Evolutionary conservation across 2,113 vertebrate species (phyloP).

Genomic region (Brachypodius melanocephalos): DNA sequence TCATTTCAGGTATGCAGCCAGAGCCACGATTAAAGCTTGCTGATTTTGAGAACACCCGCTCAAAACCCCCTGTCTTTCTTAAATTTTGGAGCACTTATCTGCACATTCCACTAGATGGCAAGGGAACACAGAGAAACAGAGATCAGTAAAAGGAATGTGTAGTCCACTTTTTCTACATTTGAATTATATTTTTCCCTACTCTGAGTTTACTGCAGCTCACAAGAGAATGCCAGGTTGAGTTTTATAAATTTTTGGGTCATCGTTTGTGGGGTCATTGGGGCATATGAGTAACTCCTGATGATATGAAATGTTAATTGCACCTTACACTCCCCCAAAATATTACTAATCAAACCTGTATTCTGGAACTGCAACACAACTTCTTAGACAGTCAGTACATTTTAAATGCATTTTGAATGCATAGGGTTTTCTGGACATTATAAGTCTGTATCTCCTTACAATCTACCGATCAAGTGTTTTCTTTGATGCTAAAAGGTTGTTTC

Average conservation of each 20-base stretch:
- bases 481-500: neutral
- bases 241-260: neutral
- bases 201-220: neutral
- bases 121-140: neutral
- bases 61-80: neutral
- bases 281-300: neutral
- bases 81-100: neutral
- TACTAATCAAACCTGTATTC: neutral
- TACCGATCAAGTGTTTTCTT: neutral
- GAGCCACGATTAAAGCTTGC: neutral
- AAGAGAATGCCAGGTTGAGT: neutral
- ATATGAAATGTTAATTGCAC: neutral
- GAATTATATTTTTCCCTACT: neutral
- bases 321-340: neutral
- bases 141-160: neutral
- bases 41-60: neutral
- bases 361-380: neutral
- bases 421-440: neutral
- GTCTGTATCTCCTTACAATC: neutral
- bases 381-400: neutral
- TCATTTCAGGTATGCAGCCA: neutral
- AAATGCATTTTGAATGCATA: neutral
- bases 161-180: neutral
- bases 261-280: neutral
- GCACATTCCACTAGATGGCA: conserved; percentile 21